Conservation (phyloP, 1,140 invertebrate genomes). For the Aricia agestis region DNA sequence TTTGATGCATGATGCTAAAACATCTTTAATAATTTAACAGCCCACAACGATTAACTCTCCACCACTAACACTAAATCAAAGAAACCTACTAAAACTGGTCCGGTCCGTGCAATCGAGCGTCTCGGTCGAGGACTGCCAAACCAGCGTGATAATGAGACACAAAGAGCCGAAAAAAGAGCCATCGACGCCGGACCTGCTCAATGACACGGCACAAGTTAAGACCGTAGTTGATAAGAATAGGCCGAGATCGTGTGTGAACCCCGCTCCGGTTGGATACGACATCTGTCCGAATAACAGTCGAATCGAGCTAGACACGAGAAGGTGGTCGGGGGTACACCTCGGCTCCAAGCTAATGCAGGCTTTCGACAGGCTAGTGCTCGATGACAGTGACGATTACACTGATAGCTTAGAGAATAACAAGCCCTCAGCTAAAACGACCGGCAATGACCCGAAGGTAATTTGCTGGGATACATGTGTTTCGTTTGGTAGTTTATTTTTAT, state of each 20-base stretch:
- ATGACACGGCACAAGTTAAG: conserved; percentile 75
- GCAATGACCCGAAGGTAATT: conserved; percentile 65
- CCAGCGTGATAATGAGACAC: conserved; percentile 72
- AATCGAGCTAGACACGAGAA: conserved; percentile 78
- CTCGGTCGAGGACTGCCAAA: conserved; percentile 75
- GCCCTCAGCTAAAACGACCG: conserved; percentile 47
- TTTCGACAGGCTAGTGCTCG: conserved; percentile 81
- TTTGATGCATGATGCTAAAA: conserved; percentile 69
- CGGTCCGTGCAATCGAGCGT: conserved; percentile 76
- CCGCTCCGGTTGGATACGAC: conserved; percentile 67
- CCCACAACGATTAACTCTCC: conserved; percentile 69
- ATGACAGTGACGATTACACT: conserved; percentile 84
- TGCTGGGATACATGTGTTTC: conserved; percentile 48
- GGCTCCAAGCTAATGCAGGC: conserved; percentile 83
- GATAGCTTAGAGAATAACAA: conserved; percentile 82
- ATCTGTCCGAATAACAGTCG: conserved; percentile 73
- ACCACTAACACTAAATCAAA: conserved; percentile 75
- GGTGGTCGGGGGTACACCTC: conserved; percentile 84
- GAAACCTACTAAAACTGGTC: conserved; percentile 76
- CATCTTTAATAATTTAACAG: conserved; percentile 71
- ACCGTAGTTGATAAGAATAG: conserved; percentile 76
- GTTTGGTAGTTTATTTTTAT: conserved; percentile 42
- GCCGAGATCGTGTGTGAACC: conserved; percentile 82
- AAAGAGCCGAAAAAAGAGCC: conserved; percentile 70
- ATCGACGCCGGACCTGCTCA: conserved; percentile 74